Percentiles rank a stretch among this genome's conserved stretches.
These are phyloP conservation scores for Poecilobothrus nobilitatus DNA, from an alignment of 2,888 invertebrate genomes.

Conservation along the genomic window DNA sequence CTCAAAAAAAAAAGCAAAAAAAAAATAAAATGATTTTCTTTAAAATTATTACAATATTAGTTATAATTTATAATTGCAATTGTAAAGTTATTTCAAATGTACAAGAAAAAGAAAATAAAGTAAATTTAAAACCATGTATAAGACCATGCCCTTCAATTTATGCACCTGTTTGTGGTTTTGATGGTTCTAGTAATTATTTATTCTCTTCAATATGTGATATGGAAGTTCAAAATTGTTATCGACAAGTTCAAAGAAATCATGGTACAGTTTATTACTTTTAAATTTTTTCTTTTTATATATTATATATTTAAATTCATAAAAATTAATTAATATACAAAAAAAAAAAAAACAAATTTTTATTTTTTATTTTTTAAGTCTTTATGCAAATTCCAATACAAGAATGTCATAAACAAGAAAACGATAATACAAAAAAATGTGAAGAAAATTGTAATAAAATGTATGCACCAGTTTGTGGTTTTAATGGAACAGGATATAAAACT, in stretches of 20 bases:
- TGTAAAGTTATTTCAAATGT: too few relatives aligned
- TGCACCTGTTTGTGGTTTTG: slow-evolving; percentile 15
- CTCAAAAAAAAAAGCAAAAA: too few relatives aligned
- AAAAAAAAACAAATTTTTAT: slow-evolving; percentile 11
- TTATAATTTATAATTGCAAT: too few relatives aligned
- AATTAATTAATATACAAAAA: too few relatives aligned
- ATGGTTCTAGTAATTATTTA: slow-evolving; percentile 7
- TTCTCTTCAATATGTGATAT: slow-evolving; percentile 17
- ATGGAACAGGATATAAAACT: not conserved
- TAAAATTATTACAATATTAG: too few relatives aligned
- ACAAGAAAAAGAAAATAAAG: too few relatives aligned
- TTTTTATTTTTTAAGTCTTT: slow-evolving; percentile 2
- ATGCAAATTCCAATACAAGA: not conserved
- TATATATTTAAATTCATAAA: too few relatives aligned
- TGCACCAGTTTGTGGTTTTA: not conserved
- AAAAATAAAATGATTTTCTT: too few relatives aligned
- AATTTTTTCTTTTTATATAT: too few relatives aligned
- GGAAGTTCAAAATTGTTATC: slow-evolving; percentile 13
- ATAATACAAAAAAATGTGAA: not conserved
- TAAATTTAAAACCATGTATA: slow-evolving; percentile 9
- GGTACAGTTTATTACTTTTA: not conserved
- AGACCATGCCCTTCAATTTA: slow-evolving; percentile 10
- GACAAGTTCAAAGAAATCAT: not conserved
- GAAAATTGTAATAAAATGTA: not conserved
- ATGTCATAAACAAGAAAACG: not conserved